These are phyloP conservation scores for Myotis pilosus DNA, from an alignment of 2,797 vertebrate species.

Conservation along the genomic window DNA sequence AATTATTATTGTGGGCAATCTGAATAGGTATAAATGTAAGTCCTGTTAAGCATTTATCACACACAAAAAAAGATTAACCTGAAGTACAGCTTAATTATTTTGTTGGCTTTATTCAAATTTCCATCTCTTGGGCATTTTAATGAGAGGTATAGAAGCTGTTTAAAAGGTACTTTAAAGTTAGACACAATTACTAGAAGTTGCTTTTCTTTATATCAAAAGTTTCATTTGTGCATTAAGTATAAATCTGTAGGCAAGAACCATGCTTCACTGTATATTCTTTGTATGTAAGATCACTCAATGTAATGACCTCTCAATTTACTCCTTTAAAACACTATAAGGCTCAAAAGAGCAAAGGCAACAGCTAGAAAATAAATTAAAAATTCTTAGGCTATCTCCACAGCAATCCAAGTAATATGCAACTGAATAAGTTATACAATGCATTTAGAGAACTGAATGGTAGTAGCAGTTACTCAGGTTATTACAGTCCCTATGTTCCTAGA, in stretches of 20 bases:
- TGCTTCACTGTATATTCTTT: background rate
- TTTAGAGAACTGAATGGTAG: background rate
- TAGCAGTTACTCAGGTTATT: background rate
- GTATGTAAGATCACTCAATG: slow-evolving; percentile 24
- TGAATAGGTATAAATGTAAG: slow-evolving; percentile 50
- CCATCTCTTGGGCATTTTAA: slow-evolving; percentile 67
- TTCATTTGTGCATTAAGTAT: background rate
- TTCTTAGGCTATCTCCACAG: background rate
- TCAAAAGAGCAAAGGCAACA: background rate
- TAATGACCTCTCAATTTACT: background rate
- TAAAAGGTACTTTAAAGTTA: slow-evolving; percentile 77
- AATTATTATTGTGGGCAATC: slow-evolving; percentile 61
- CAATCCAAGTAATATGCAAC: background rate
- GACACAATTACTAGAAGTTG: slow-evolving; percentile 56
- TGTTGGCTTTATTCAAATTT: slow-evolving; percentile 71
- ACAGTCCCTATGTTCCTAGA: background rate
- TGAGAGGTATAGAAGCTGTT: slow-evolving; percentile 68
- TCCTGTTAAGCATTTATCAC: slow-evolving; percentile 68
- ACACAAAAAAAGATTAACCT: slow-evolving; percentile 65
- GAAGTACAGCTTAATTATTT: slow-evolving; percentile 70
- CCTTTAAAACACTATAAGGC: background rate
- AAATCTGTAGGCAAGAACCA: slow-evolving; percentile 42
- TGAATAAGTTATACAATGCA: background rate
- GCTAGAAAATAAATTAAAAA: slow-evolving; percentile 31
- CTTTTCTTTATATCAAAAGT: slow-evolving; percentile 40